Percentiles rank a stretch among this genome's conserved stretches.
These are phyloP conservation scores for Polyergus mexicanus DNA, from an alignment of 1,140 invertebrate genomes.

Conservation along the genomic window DNA sequence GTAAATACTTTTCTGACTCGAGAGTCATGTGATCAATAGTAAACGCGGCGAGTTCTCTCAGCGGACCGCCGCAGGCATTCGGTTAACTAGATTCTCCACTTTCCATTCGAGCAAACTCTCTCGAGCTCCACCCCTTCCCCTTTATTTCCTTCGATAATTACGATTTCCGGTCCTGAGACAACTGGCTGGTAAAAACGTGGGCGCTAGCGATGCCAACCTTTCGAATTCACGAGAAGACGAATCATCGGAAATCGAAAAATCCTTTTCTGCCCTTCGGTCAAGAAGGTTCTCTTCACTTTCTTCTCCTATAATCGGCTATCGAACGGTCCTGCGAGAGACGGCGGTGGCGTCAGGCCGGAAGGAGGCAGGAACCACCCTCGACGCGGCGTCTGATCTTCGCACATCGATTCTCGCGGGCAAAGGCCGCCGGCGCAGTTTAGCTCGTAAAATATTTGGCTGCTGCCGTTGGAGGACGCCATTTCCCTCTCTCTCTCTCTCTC, in stretches of 20 bases:
- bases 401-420: conserved; percentile 67
- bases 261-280: conserved; percentile 56
- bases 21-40: neutral
- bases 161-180: conserved; percentile 41
- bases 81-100: conserved; percentile 64
- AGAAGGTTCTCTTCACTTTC: conserved; percentile 62
- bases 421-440: conserved; percentile 75
- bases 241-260: conserved; percentile 69
- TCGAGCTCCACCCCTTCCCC: conserved; percentile 11
- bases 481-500: conserved; percentile 8
- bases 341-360: conserved; percentile 15
- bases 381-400: conserved; percentile 66
- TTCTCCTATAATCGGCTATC: conserved; percentile 57
- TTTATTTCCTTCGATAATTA: conserved; percentile 61
- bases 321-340: neutral
- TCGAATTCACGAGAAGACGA: conserved; percentile 49
- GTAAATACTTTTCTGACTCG: conserved; percentile 23
- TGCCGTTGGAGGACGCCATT: conserved; percentile 76
- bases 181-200: neutral
- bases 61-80: conserved; percentile 43
- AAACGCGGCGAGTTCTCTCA: conserved; percentile 20
- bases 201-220: neutral
- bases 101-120: conserved; percentile 56
- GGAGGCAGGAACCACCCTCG: conserved; percentile 13
- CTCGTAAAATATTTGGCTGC: conserved; percentile 83